A percentile compares a stretch with the other conserved stretches of the same genome.
Evolutionary conservation across 37 sponge, comb jelly and placozoan species (phyloP).

Genomic region (Mnemiopsis leidyi): DNA sequence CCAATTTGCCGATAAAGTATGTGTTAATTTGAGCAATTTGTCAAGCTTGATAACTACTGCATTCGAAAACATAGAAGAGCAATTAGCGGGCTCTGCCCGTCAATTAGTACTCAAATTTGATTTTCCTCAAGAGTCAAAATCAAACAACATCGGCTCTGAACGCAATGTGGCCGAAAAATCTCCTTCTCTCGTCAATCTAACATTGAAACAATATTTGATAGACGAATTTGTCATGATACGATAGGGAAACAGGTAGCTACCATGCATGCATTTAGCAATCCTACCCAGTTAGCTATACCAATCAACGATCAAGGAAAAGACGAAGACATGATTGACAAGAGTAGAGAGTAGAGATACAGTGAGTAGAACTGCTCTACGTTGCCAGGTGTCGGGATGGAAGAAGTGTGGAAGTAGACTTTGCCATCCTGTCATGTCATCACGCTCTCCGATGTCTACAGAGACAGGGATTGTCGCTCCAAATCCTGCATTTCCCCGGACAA

Average conservation of each 20-base stretch:
- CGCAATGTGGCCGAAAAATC: neutral
- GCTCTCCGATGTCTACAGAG: neutral
- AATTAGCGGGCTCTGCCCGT: neutral
- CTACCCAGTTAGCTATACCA: neutral
- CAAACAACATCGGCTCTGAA: neutral
- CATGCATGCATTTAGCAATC: neutral
- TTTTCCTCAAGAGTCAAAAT: neutral
- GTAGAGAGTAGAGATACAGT: neutral
- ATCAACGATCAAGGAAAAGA: neutral
- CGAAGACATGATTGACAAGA: neutral
- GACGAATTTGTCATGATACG: neutral
- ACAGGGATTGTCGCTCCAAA: neutral
- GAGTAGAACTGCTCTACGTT: too few species aligned
- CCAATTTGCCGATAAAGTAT: neutral
- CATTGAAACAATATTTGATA: neutral
- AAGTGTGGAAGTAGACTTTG: neutral
- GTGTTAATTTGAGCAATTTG: neutral
- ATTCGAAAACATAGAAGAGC: neutral
- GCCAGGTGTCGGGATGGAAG: neutral
- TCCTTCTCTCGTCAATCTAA: too few species aligned
- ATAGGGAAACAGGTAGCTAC: neutral
- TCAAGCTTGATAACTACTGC: neutral
- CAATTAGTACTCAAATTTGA: neutral
- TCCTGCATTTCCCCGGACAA: neutral
- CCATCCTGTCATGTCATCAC: neutral